Base-by-base conservation (phyloP, 2,888 invertebrate genomes). In the Odiellus spinosus region DNA sequence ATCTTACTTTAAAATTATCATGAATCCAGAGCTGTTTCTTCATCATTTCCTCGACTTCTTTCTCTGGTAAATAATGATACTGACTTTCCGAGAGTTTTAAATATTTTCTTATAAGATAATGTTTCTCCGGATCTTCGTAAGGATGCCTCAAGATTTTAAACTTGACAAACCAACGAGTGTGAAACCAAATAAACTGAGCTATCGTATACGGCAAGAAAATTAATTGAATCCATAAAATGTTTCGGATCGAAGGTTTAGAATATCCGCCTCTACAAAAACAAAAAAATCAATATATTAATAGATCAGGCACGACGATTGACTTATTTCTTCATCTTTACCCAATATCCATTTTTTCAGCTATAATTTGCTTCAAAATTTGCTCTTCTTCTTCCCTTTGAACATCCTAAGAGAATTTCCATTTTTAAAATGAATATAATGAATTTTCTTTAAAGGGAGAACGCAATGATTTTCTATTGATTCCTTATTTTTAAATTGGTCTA, bases 311-410 rank as follows among this genome's bases (percentile, higher is more conserved):
- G 35, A 34, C n/a, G 34, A 17, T 21, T 36, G 15, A 44, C 12
- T 14, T 38, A 35, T 10, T 34, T 45, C 38, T 42, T 43, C 6
- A 12, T 39, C 47, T 35, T 55, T 53, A 70, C 70, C 68, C 78
- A 41, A 91, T 88, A 61, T 90, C 88, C 80, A 91, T 84, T 61
- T 88, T 90, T 56, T 88, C 81, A 65, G 82, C 85, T 48, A 93
- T 80, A 2, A 93, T 78, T 62, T 77, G 74, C 52, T 79, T 73
- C 46, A 91, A 79, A 35, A 86, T 74, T 49, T 71, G 72, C 61
- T 91, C 88, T 53, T 82, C 76, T 64, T 86, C 83, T 56, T 80
- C 79, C 63, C 78, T 82, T 18, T 64, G 56, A 54, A 67, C 67
- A 44, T 66, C 67, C 67, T 68, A 35, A 41, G 47, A 40, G 11